A percentile compares a stretch with the other conserved stretches of the same genome.
Conservation (phyloP, 2,797 vertebrate genomes). For the Vultur gryphus region DNA sequence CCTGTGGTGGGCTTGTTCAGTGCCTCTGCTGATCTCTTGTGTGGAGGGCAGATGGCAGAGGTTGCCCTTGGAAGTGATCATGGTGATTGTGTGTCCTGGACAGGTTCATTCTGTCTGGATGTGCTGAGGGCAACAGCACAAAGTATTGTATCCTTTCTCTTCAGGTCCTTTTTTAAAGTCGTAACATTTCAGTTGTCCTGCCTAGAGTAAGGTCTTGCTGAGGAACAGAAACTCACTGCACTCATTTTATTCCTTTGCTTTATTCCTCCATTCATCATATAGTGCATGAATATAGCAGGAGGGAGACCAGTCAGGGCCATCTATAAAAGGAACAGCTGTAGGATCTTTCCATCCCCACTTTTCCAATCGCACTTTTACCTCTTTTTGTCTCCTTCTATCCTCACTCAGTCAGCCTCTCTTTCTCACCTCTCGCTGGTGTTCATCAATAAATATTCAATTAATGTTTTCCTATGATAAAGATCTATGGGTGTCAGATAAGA, state of each 20-base stretch:
- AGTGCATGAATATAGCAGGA: not conserved
- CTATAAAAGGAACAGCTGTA: not conserved
- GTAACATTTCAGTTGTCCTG: not conserved
- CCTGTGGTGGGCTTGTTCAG: not conserved
- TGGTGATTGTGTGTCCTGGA: not conserved
- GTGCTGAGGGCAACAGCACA: not conserved
- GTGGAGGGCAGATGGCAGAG: not conserved
- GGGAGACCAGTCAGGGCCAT: not conserved
- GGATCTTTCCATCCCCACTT: not conserved
- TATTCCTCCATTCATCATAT: no score
- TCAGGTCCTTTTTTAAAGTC: not conserved
- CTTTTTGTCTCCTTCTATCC: not conserved
- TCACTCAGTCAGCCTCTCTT: not conserved
- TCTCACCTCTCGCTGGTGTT: not conserved
- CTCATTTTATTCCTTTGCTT: not conserved
- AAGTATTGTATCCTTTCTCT: not conserved
- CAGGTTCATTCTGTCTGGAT: not conserved
- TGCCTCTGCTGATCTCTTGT: not conserved
- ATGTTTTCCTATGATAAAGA: conserved; percentile 48
- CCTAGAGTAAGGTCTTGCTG: not conserved
- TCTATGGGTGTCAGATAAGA: conserved; percentile 32
- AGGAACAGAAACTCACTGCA: not conserved
- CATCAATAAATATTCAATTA: conserved; percentile 59
- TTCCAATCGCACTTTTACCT: not conserved
- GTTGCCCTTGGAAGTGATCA: not conserved